Conservation (phyloP, 2,888 invertebrate species). For the Selenia dentaria region DNA sequence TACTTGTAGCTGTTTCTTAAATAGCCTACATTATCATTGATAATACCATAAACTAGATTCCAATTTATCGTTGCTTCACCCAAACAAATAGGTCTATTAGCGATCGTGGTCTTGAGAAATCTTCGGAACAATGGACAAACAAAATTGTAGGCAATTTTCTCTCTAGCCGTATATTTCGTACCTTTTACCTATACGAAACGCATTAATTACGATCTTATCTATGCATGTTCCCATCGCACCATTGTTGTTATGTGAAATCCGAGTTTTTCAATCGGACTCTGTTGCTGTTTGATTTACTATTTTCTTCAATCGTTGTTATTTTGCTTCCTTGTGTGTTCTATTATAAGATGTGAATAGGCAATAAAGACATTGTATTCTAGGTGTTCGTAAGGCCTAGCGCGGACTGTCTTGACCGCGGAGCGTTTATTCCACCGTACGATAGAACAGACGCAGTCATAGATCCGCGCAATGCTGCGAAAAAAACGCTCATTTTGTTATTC, state of each 20-base stretch:
- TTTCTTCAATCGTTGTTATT: slow-evolving; percentile 15
- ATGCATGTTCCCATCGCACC: slow-evolving; percentile 35
- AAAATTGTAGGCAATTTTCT: slow-evolving; percentile 31
- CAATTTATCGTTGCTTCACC: slow-evolving; percentile 29
- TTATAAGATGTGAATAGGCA: no score
- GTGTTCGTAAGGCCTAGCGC: no score
- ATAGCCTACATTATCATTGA: no score
- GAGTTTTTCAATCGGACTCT: slow-evolving; percentile 37
- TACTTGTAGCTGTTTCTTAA: no score
- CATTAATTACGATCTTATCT: slow-evolving; percentile 43
- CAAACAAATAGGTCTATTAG: slow-evolving; percentile 23
- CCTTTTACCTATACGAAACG: slow-evolving; percentile 34
- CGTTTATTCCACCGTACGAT: no score
- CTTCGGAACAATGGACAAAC: slow-evolving; percentile 30
- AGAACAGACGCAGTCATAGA: no score
- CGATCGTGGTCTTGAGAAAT: slow-evolving; percentile 29
- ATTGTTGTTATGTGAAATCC: slow-evolving; percentile 43
- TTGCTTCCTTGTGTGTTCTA: slow-evolving; percentile 4
- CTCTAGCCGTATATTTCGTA: slow-evolving; percentile 25
- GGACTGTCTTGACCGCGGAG: no score
- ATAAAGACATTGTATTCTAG: no score
- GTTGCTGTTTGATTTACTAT: slow-evolving; percentile 11
- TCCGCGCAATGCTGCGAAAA: no score
- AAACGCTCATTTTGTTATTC: no score
- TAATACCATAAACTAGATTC: no score